Evolutionary conservation across 2,797 vertebrate species (phyloP).

Genomic region (Tragopan temminckii): DNA sequence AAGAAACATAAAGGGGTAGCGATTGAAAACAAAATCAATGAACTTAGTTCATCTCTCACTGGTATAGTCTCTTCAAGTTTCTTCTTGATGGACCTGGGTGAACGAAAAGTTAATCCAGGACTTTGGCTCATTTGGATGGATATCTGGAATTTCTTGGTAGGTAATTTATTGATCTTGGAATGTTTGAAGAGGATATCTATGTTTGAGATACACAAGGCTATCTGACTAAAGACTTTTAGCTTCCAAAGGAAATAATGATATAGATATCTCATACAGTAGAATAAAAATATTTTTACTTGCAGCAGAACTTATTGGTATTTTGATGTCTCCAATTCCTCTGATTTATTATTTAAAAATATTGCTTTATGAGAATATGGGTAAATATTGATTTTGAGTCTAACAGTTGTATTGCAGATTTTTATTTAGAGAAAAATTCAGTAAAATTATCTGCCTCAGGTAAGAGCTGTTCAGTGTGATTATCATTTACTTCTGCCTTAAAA

Average conservation of each 20-base stretch:
- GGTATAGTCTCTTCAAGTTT: background rate
- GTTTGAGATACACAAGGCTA: background rate
- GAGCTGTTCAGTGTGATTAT: background rate
- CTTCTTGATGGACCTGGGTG: background rate
- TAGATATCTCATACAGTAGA: background rate
- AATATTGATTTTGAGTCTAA: slow-evolving; percentile 35
- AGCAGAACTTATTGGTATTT: background rate
- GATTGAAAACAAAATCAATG: background rate
- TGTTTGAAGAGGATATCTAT: background rate
- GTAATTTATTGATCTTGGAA: background rate
- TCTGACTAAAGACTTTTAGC: background rate
- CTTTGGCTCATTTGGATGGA: background rate
- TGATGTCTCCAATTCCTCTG: background rate
- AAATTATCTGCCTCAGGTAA: background rate
- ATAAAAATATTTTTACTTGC: background rate
- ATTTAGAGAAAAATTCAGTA: slow-evolving; percentile 7
- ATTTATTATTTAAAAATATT: slow-evolving; percentile 24
- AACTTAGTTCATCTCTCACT: background rate
- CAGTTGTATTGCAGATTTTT: background rate
- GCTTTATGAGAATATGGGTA: background rate
- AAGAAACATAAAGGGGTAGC: background rate
- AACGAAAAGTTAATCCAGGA: background rate
- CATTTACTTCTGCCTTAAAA: slow-evolving; percentile 4
- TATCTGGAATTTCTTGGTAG: background rate
- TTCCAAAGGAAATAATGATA: background rate